Base-by-base conservation (phyloP, 92 coral and sea anemone genomes). In the Siderastrea siderea region DNA sequence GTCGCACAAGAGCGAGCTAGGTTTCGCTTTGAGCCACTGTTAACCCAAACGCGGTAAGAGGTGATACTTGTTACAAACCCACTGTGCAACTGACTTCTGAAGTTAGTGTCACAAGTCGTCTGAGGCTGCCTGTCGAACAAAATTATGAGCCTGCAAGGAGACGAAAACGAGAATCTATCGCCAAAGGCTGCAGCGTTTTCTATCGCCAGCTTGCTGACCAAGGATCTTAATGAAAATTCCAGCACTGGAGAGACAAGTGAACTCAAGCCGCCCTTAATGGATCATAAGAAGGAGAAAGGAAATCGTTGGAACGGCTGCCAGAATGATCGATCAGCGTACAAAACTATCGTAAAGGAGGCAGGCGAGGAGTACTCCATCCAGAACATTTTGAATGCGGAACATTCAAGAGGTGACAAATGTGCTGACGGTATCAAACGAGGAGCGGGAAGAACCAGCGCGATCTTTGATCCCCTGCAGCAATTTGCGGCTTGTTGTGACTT, bases 141-240 rank as follows among this genome's bases (percentile, higher is more conserved):
- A 73, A 74, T 15, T 7, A 84, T 74, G 82, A 84, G 82, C 68
- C 48, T 46, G 26, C 74, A 43, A 26, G 63, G 52, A 48, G 82
- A 75, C 45, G 84, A 86, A 5, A 68, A 11, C 14, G 84, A 86
- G 62, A 80, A 90, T 11, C 76, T 95, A 69, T 95, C 98, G 15
- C 95, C 98, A 1, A 93, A 86, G 65, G 98, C 98, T 48, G 98
- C 93, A 38, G 98, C 98, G 2, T 95, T 95, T 74, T 93, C 98
- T 17, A 95, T 95, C 77, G 94, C 92, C 45, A 95, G 85, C 66
- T 82, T 95, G 74, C 75, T 95, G 72, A 92, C 92, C 66, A 89
- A 87, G 55, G 79, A 82, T 62, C 66, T 90, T 51, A 48, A 86
- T 67, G 76, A 87, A 74, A 90, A 73, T 80, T 81, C 73, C 57